These are phyloP conservation scores for Clarias magur DNA, from an alignment of 2,113 vertebrate species.

Conservation along the genomic window DNA sequence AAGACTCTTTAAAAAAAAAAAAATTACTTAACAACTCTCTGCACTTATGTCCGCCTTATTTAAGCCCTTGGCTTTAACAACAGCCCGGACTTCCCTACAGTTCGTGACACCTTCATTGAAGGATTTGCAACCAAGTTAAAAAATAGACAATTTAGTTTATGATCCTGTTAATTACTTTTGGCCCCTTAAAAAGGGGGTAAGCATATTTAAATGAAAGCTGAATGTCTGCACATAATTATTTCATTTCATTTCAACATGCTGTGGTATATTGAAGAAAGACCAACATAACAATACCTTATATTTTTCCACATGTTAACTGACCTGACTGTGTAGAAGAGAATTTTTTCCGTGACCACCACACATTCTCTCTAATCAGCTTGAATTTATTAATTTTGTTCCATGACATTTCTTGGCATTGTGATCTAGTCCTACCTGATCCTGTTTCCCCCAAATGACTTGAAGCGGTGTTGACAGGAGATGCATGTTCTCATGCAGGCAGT, in stretches of 20 bases:
- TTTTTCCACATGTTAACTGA: neutral
- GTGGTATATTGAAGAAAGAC: neutral
- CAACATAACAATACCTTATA: neutral
- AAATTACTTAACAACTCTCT: no score
- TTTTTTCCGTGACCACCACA: neutral
- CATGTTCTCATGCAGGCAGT: conserved; percentile 82
- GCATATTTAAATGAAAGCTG: neutral
- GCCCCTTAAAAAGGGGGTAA: no score
- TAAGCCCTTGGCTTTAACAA: no score
- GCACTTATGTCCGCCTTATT: no score
- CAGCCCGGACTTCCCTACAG: no score
- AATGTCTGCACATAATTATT: no score
- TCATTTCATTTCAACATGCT: neutral
- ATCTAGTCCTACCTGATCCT: conserved; percentile 85
- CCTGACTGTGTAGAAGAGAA: neutral
- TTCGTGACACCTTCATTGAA: no score
- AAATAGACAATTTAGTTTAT: neutral
- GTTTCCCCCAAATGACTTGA: conserved; percentile 92
- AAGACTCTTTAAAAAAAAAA: no score
- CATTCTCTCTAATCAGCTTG: neutral
- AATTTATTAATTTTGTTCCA: neutral
- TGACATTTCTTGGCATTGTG: neutral
- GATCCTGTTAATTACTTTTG: no score
- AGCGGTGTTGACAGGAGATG: conserved; percentile 82
- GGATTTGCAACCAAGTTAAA: neutral